Base-by-base conservation (phyloP, 2,113 vertebrate genomes). In the Balaenoptera acutorostrata region DNA sequence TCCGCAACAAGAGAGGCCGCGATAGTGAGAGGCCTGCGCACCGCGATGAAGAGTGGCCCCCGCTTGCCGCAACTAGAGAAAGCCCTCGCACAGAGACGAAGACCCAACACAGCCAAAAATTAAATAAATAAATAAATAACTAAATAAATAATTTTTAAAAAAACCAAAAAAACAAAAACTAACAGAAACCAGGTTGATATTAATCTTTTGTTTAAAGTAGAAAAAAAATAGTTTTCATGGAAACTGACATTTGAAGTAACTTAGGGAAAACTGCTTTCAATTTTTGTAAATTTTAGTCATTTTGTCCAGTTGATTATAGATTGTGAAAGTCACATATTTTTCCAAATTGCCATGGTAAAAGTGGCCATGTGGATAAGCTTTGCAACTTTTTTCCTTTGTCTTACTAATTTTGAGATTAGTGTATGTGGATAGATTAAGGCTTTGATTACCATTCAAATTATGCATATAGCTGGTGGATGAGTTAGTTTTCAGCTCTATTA, bases 361-460 rank as follows among this genome's bases (percentile, higher is more conserved):
- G 72, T 69, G 83, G 61, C 46, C 49, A 57, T 81, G 93, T 95
- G 46, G 41, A 29, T 82, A 49, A 85, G 31, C 52, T 97, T 72
- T 83, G 46, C 63, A 64, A 10, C 39, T 29, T 89, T 39, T 89
- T 64, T 52, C 20, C 63, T 93, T 95, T 85, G 52, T 78, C 68
- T 77, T 81, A 82, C 0, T 96, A 63, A 74, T 90, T 92, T 93
- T 77, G 92, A 90, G 86, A 87, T 95, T 97, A 83, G 68, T 97
- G 78, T 96, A 66, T 97, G 68, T 25, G 95, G 92, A 96, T 85
- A 94, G 90, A 31, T 98, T 89, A 91, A 93, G 98, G 75, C 69
- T 97, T 97, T 97, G 97, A 98, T 98, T 97, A 96, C 88, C 39
- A 74, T 98, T 98, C 97, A 97, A 98, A 97, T 98, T 96, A 64